These are phyloP conservation scores for Ips nitidus DNA, from an alignment of 1,140 invertebrate genomes.

Conservation along the genomic window DNA sequence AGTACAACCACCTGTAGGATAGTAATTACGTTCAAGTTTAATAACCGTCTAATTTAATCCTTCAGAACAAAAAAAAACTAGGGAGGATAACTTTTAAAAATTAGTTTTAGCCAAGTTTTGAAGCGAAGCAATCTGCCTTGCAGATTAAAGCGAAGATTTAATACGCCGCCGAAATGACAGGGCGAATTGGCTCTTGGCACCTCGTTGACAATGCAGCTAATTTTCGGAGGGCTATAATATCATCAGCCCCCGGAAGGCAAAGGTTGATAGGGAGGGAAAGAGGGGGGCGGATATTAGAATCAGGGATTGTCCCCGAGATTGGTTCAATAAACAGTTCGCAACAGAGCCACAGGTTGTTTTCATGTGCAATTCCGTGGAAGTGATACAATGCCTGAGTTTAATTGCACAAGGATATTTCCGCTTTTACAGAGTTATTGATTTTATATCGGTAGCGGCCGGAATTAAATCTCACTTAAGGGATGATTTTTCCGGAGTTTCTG, in stretches of 20 bases:
- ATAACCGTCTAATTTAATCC: too few species aligned
- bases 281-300: background rate
- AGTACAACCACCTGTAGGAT: too few species aligned
- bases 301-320: background rate
- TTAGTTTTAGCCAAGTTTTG: too few species aligned
- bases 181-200: background rate
- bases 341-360: background rate
- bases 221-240: background rate
- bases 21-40: too few species aligned
- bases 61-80: too few species aligned
- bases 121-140: too few species aligned
- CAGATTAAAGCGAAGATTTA: too few species aligned
- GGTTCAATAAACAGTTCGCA: conserved; percentile 4
- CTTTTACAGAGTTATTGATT: background rate
- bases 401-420: background rate
- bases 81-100: too few species aligned
- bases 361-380: background rate
- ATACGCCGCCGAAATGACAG: too few species aligned
- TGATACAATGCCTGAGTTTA: background rate
- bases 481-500: too few species aligned
- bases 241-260: background rate
- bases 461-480: too few species aligned
- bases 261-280: background rate
- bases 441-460: too few species aligned
- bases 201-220: background rate